These are phyloP conservation scores for Limnodromus scolopaceus DNA, from an alignment of 2,797 vertebrate species.

Conservation along the genomic window DNA sequence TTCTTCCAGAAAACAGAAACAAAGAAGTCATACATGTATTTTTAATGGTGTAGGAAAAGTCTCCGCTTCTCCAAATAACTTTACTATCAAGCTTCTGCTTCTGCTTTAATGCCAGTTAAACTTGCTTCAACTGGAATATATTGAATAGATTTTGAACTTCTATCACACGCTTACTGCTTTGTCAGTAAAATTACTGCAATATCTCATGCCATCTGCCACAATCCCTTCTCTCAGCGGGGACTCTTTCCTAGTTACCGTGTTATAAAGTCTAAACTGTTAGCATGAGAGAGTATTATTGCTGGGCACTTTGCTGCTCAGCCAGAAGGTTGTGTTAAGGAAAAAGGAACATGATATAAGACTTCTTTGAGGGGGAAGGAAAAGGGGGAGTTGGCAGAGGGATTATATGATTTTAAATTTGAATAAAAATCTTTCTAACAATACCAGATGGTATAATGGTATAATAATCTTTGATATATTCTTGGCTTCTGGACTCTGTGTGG, in stretches of 20 bases:
- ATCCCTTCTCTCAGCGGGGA: slow-evolving; percentile 55
- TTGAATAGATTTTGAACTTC: slow-evolving; percentile 62
- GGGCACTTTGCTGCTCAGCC: not conserved
- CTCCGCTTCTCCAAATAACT: not conserved
- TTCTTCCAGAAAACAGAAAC: slow-evolving; percentile 34
- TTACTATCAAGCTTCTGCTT: not conserved
- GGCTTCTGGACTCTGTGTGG: not conserved
- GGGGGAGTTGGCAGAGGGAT: not conserved
- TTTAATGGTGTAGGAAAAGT: not conserved
- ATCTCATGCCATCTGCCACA: slow-evolving; percentile 77
- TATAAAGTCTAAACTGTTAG: slow-evolving; percentile 54
- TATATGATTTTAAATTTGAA: not conserved
- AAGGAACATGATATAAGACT: not conserved
- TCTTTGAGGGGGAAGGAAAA: too few relatives aligned
- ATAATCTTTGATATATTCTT: not conserved
- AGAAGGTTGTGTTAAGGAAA: not conserved
- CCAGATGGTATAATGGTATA: not conserved
- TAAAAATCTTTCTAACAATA: not conserved
- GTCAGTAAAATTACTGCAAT: slow-evolving; percentile 73
- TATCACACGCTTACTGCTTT: slow-evolving; percentile 66
- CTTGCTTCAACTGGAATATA: slow-evolving; percentile 57
- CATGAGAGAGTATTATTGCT: not conserved
- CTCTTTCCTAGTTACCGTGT: slow-evolving; percentile 34
- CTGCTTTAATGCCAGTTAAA: slow-evolving; percentile 44
- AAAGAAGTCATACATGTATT: not conserved